Conservation (phyloP, 1,140 invertebrate species). For the Tetranychus cinnabarinus region DNA sequence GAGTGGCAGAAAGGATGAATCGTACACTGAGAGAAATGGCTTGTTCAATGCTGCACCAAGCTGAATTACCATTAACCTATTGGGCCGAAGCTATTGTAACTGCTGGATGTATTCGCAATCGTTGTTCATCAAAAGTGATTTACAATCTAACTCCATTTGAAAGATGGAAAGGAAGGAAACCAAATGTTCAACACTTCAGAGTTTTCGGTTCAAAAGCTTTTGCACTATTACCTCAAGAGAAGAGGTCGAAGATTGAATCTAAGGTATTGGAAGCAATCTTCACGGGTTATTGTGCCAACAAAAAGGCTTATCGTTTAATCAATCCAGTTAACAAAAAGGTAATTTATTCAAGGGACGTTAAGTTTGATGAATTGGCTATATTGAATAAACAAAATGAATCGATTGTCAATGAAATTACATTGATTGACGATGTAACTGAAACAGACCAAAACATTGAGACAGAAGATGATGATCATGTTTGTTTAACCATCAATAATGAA, state of each 20-base stretch:
- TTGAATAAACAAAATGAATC: background rate
- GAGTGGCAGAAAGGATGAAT: constrained; percentile 19
- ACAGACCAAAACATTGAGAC: background rate
- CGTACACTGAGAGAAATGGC: constrained; percentile 16
- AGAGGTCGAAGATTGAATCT: constrained; percentile 4
- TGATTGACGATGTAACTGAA: background rate
- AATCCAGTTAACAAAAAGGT: background rate
- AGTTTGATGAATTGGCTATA: background rate
- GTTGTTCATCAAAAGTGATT: background rate
- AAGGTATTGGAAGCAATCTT: background rate
- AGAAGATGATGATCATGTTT: background rate
- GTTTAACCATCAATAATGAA: background rate
- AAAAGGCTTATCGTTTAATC: background rate
- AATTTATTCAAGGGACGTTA: background rate
- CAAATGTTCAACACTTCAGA: constrained; percentile 3
- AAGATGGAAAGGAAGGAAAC: constrained; percentile 3
- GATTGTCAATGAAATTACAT: background rate
- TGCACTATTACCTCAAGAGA: constrained; percentile 1
- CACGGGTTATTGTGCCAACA: constrained; percentile 2
- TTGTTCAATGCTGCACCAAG: constrained; percentile 5
- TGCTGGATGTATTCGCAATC: background rate
- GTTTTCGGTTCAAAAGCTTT: constrained; percentile 7
- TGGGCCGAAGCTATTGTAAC: background rate
- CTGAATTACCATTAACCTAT: background rate
- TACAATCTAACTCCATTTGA: constrained; percentile 10